Percentiles rank a stretch among this genome's conserved stretches.
phyloP scores from a whole-genome alignment of 1,140 invertebrate species.

The Reticulitermes speratus region DNA sequence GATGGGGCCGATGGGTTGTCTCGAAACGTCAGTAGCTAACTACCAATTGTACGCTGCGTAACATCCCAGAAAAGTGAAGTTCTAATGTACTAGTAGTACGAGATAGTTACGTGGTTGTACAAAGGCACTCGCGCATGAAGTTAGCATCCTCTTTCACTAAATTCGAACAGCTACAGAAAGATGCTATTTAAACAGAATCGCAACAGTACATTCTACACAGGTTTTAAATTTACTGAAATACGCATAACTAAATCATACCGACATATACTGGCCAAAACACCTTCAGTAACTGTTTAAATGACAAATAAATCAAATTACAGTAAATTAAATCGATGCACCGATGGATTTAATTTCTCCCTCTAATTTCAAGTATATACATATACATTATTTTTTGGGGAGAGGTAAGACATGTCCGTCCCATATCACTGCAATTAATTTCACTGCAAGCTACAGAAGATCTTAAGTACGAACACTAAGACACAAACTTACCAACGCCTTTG shows the following conservation, averaged over 20 bases:
- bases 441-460: background rate
- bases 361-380: background rate
- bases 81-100: too few relatives aligned
- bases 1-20: too few relatives aligned
- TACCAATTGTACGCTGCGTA: too few relatives aligned
- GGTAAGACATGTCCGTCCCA: background rate
- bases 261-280: background rate
- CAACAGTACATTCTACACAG: background rate
- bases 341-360: background rate
- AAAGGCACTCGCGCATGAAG: too few relatives aligned
- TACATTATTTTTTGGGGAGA: too few relatives aligned
- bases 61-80: too few relatives aligned
- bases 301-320: background rate
- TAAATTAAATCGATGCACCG: background rate
- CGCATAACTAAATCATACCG: background rate
- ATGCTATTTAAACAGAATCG: background rate
- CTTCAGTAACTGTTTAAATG: background rate
- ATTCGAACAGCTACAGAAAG: background rate
- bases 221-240: background rate
- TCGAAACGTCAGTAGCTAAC: too few relatives aligned
- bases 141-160: too few relatives aligned
- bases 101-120: too few relatives aligned
- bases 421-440: background rate
- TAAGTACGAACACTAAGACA: background rate
- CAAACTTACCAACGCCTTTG: slow-evolving; percentile 86